Evolutionary conservation across 2,797 vertebrate genomes (phyloP).

Genomic region (Artibeus lituratus): DNA sequence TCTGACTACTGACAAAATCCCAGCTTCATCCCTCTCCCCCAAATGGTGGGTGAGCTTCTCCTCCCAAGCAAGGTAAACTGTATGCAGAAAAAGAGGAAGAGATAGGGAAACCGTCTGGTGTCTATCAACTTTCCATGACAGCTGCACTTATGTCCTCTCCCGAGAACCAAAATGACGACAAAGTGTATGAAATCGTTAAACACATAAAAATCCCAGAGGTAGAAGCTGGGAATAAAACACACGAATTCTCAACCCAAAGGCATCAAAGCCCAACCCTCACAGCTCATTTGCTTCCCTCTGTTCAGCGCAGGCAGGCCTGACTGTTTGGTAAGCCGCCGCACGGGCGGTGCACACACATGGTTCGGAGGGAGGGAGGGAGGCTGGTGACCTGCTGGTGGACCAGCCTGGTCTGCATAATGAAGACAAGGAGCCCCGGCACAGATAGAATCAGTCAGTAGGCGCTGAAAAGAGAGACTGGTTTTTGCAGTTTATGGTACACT

Average conservation of each 20-base stretch:
- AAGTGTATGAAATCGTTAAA: conserved; percentile 68
- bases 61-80: conserved; percentile 26
- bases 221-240: conserved; percentile 71
- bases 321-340: background rate
- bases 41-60: background rate
- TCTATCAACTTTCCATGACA: conserved; percentile 60
- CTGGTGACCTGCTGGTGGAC: background rate
- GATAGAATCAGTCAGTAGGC: background rate
- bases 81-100: accelerated
- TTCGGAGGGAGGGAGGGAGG: background rate
- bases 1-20: conserved; percentile 59
- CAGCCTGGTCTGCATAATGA: accelerated
- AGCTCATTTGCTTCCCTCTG: conserved; percentile 37
- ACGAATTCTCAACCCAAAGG: conserved; percentile 68
- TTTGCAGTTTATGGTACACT: conserved; percentile 2
- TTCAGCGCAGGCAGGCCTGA: background rate
- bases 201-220: conserved; percentile 71
- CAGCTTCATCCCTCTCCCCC: conserved; percentile 49
- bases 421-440: background rate
- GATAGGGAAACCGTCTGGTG: conserved; percentile 47
- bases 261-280: conserved; percentile 60
- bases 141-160: conserved; percentile 63
- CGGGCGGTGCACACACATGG: background rate
- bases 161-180: conserved; percentile 75
- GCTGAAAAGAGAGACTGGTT: background rate